Conservation (phyloP, 2,113 vertebrate genomes). For the Picathartes gymnocephalus region DNA sequence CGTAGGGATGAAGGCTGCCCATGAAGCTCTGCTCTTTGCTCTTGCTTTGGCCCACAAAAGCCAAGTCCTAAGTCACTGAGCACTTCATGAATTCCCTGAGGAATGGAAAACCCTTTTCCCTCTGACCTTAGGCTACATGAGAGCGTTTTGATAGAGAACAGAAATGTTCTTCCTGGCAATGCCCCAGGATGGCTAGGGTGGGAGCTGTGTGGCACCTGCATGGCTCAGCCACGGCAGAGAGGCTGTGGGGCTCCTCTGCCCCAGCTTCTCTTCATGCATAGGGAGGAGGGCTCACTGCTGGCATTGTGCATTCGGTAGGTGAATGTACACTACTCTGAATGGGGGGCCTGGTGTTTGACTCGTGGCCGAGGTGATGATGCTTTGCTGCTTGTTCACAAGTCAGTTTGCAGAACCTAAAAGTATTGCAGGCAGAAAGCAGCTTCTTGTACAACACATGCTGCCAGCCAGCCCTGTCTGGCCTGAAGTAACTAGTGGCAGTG, state of each 20-base stretch:
- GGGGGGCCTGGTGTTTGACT: background rate
- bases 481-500: background rate
- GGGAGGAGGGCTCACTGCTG: background rate
- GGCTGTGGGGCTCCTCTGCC: background rate
- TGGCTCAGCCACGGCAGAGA: fast-evolving
- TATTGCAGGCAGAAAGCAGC: background rate
- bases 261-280: fast-evolving
- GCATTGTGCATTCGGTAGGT: background rate
- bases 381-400: background rate
- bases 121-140: background rate
- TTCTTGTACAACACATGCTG: background rate
- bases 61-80: background rate
- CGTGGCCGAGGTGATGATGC: fast-evolving
- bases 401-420: background rate
- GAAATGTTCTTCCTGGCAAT: background rate
- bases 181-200: background rate
- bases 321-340: background rate
- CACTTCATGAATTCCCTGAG: background rate
- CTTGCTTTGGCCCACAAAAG: background rate
- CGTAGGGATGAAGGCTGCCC: background rate
- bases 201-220: fast-evolving
- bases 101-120: background rate
- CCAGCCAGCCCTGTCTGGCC: background rate
- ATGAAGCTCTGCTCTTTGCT: background rate
- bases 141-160: background rate